phyloP scores from a whole-genome alignment of 1,140 invertebrate genomes.

The Harlomillsia oculata region DNA sequence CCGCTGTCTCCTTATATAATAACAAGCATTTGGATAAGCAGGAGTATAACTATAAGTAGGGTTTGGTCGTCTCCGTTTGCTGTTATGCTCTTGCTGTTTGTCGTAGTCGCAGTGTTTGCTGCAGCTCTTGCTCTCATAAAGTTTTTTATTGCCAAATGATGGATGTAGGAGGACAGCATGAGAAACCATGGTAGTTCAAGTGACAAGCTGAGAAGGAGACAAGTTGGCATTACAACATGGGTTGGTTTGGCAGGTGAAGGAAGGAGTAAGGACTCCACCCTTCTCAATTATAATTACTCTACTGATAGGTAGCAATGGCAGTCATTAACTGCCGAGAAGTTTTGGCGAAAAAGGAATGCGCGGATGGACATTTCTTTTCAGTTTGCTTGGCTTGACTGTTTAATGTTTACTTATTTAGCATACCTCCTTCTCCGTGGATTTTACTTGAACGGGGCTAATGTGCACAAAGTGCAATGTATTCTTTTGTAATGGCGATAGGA shows the following conservation, averaged over 20 bases:
- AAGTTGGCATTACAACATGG: no score
- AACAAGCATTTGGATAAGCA: no score
- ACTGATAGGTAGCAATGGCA: conserved; percentile 13
- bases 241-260: background rate
- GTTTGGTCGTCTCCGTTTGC: no score
- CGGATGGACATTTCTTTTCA: background rate
- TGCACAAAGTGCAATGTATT: no score
- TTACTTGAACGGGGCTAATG: no score
- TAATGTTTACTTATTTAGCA: conserved; percentile 13
- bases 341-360: background rate
- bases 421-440: no score
- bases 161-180: conserved; percentile 20
- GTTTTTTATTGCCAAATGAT: conserved; percentile 25
- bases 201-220: conserved; percentile 11
- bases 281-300: conserved; percentile 32
- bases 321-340: conserved; percentile 1
- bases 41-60: no score
- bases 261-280: conserved; percentile 21
- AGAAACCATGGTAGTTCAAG: conserved; percentile 11
- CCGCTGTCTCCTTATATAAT: no score
- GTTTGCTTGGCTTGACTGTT: background rate
- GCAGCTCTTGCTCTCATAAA: no score
- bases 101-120: background rate
- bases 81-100: no score
- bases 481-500: no score